These are phyloP conservation scores for Sinosuthora webbiana DNA, from an alignment of 2,113 vertebrate genomes.

Conservation along the genomic window DNA sequence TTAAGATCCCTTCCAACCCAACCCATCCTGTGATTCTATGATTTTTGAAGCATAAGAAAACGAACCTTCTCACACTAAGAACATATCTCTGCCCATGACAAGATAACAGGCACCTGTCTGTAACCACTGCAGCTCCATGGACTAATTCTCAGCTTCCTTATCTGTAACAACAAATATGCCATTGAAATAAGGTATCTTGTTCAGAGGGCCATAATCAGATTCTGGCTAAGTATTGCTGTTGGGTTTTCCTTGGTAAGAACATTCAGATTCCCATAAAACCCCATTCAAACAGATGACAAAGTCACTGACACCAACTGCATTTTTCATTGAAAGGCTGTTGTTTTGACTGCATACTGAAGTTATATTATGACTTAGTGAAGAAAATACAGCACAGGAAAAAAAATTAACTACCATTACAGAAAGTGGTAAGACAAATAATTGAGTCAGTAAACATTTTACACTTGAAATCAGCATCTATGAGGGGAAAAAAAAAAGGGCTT, in stretches of 20 bases:
- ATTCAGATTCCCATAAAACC: not conserved
- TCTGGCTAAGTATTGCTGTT: not conserved
- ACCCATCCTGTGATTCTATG: not conserved
- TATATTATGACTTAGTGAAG: not conserved
- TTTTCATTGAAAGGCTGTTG: not conserved
- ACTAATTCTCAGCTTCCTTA: not conserved
- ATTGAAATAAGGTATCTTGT: not conserved
- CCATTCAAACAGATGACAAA: not conserved
- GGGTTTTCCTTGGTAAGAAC: not conserved
- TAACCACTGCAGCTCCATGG: not conserved
- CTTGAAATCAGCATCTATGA: not conserved
- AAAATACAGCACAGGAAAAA: not conserved
- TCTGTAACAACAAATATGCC: not conserved
- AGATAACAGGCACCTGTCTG: not conserved
- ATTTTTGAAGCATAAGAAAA: not conserved
- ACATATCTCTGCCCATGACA: not conserved
- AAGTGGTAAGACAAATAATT: not conserved
- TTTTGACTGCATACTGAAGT: not conserved
- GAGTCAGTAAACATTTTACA: not conserved
- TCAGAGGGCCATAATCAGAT: not conserved
- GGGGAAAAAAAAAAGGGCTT: accelerated
- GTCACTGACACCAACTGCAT: not conserved
- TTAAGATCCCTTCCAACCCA: not conserved
- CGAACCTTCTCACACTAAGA: not conserved
- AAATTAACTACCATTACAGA: not conserved